Evolutionary conservation across 2,888 invertebrate species (phyloP).

Genomic region (Lasioglossum malachurum): DNA sequence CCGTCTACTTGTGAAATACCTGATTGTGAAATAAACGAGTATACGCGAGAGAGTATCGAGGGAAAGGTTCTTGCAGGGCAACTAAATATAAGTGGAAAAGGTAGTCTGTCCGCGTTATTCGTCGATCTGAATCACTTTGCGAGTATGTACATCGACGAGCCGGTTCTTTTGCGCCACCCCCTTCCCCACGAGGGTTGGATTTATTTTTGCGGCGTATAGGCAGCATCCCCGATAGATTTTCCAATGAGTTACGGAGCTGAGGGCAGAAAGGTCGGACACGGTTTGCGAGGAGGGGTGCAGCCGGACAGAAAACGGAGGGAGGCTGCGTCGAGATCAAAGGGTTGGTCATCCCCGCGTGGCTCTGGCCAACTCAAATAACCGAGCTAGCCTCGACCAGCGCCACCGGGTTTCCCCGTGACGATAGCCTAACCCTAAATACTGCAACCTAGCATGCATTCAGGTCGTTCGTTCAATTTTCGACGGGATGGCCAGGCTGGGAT

Average conservation of each 20-base stretch:
- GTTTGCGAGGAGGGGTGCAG: constrained; percentile 57
- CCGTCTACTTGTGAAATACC: too few relatives aligned
- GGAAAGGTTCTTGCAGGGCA: not conserved
- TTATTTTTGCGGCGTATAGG: constrained; percentile 72
- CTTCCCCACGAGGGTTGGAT: constrained; percentile 41
- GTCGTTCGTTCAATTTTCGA: constrained; percentile 70
- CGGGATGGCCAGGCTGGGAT: constrained; percentile 14
- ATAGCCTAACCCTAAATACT: constrained; percentile 82
- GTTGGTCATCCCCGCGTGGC: constrained; percentile 80
- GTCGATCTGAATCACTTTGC: constrained; percentile 56
- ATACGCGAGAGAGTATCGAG: too few relatives aligned
- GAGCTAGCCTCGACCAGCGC: constrained; percentile 80
- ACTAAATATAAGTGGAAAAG: constrained; percentile 4
- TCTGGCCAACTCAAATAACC: constrained; percentile 84
- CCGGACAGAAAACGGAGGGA: constrained; percentile 70
- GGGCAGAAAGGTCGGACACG: constrained; percentile 66
- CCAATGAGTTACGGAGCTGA: constrained; percentile 75
- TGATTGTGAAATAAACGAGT: too few relatives aligned
- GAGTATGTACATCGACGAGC: constrained; percentile 26
- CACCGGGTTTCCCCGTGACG: constrained; percentile 72
- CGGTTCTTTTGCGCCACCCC: constrained; percentile 29
- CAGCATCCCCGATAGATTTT: constrained; percentile 76
- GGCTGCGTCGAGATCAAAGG: constrained; percentile 83
- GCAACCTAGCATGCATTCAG: constrained; percentile 68
- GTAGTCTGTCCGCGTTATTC: constrained; percentile 40